phyloP scores from a whole-genome alignment of 1,140 invertebrate genomes.

The Ceratosolen solmsi region DNA sequence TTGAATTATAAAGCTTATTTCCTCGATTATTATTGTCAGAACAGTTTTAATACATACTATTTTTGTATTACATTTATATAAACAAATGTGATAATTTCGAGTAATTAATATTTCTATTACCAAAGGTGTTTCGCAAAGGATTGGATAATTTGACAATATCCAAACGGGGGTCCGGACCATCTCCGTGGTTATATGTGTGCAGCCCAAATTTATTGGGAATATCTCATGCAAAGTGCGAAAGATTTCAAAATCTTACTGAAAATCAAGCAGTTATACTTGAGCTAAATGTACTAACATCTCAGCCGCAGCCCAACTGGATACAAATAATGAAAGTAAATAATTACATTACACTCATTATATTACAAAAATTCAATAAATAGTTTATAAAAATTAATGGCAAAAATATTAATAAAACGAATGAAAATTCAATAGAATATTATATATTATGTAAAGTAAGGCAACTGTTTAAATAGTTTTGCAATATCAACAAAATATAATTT shows the following conservation, averaged over 20 bases:
- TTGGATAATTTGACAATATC: constrained; percentile 74
- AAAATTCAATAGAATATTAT: too few relatives aligned
- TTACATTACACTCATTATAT: neutral
- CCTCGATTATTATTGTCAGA: too few relatives aligned
- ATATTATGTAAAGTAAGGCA: too few relatives aligned
- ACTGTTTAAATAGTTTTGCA: too few relatives aligned
- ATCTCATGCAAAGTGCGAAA: constrained; percentile 12
- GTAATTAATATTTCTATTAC: neutral
- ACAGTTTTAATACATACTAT: too few relatives aligned
- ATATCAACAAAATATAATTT: too few relatives aligned
- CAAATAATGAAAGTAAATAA: constrained; percentile 79
- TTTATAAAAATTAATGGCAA: too few relatives aligned
- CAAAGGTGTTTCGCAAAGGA: constrained; percentile 76
- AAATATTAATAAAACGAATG: too few relatives aligned
- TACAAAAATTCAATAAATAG: too few relatives aligned
- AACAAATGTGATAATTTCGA: too few relatives aligned
- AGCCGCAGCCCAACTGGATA: constrained; percentile 84
- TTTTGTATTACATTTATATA: too few relatives aligned
- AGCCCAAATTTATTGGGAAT: constrained; percentile 76
- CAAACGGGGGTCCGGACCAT: constrained; percentile 73
- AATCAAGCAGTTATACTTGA: constrained; percentile 79
- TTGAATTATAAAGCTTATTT: too few relatives aligned
- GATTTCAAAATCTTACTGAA: constrained; percentile 65
- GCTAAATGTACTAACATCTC: constrained; percentile 80
- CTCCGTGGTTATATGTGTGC: constrained; percentile 80